A percentile compares a stretch with the other conserved stretches of the same genome.
These are phyloP conservation scores for Ypsolopha scabrella DNA, from an alignment of 2,888 invertebrate species.

Conservation along the genomic window DNA sequence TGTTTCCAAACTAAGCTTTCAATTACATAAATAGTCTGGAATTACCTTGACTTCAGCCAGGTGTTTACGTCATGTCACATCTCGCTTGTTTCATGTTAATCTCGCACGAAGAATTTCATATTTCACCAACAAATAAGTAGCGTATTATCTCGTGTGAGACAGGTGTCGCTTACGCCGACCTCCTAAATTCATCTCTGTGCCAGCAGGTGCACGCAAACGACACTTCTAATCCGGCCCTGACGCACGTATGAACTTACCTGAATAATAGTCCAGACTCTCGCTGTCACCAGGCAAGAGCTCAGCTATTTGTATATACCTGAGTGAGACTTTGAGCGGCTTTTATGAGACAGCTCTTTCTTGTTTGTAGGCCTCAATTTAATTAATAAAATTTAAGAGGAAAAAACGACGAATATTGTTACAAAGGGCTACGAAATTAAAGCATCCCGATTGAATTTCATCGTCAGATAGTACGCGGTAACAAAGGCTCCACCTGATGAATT, in stretches of 20 bases:
- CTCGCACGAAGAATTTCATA: slow-evolving; percentile 50
- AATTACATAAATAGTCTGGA: background rate
- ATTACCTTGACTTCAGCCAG: slow-evolving; percentile 13
- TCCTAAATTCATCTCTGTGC: slow-evolving; percentile 54
- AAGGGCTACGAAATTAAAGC: slow-evolving; percentile 40
- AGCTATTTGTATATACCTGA: slow-evolving; percentile 1
- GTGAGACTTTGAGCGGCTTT: background rate
- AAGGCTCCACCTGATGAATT: slow-evolving; percentile 50
- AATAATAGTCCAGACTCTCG: slow-evolving; percentile 25
- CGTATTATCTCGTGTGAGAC: slow-evolving; percentile 57
- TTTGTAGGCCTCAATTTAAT: background rate
- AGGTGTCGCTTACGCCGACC: slow-evolving; percentile 56
- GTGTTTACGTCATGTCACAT: slow-evolving; percentile 20
- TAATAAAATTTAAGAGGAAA: slow-evolving; percentile 16
- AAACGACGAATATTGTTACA: slow-evolving; percentile 16
- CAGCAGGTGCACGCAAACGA: slow-evolving; percentile 51
- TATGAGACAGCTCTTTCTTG: background rate
- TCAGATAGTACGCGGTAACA: slow-evolving; percentile 45
- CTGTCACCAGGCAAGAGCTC: slow-evolving; percentile 26
- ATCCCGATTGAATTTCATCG: slow-evolving; percentile 40
- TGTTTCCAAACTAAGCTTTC: background rate
- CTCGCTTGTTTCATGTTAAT: slow-evolving; percentile 5
- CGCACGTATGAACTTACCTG: slow-evolving; percentile 27
- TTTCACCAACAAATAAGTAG: slow-evolving; percentile 58
- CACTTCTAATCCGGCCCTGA: slow-evolving; percentile 46